Percentiles rank a stretch among this genome's conserved stretches.
phyloP scores from a whole-genome alignment of 1,140 invertebrate species.

The Neodiprion virginianus region DNA sequence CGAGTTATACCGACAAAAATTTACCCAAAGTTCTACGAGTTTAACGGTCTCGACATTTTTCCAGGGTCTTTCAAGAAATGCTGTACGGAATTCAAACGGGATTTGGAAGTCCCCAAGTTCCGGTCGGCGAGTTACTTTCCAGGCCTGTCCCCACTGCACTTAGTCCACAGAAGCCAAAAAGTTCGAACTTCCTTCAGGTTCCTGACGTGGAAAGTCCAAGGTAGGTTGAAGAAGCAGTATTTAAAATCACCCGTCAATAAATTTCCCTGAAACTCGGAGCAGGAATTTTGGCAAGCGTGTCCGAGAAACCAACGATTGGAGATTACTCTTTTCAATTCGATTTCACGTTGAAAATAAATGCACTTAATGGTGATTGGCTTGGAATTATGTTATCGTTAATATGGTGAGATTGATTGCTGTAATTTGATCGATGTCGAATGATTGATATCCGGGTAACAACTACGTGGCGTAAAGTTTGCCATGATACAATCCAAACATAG shows the following conservation, averaged over 20 bases:
- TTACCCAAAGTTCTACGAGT: neutral
- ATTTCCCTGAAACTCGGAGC: neutral
- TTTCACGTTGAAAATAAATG: slow-evolving; percentile 11
- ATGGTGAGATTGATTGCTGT: slow-evolving; percentile 37
- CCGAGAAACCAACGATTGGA: neutral
- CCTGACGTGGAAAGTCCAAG: slow-evolving; percentile 73
- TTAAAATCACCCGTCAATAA: neutral
- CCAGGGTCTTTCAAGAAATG: slow-evolving; percentile 89
- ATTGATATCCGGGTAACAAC: slow-evolving; percentile 14
- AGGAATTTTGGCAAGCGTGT: too few species aligned
- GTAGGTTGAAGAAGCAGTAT: slow-evolving; percentile 48
- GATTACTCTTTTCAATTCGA: neutral
- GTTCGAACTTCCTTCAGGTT: slow-evolving; percentile 90
- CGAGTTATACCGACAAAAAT: slow-evolving; percentile 17
- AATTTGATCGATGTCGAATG: slow-evolving; percentile 41
- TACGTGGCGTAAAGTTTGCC: too few species aligned
- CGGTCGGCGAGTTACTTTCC: slow-evolving; percentile 85
- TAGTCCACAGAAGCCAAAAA: slow-evolving; percentile 86
- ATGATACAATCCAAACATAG: too few species aligned
- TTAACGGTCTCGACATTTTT: slow-evolving; percentile 24
- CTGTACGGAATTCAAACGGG: slow-evolving; percentile 92
- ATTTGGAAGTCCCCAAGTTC: slow-evolving; percentile 92
- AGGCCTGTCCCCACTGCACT: slow-evolving; percentile 84
- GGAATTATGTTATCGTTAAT: neutral
- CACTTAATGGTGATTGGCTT: neutral